A percentile compares a stretch with the other conserved stretches of the same genome.
These are phyloP conservation scores for Ibycter americanus DNA, from an alignment of 2,797 vertebrate genomes.

Conservation along the genomic window DNA sequence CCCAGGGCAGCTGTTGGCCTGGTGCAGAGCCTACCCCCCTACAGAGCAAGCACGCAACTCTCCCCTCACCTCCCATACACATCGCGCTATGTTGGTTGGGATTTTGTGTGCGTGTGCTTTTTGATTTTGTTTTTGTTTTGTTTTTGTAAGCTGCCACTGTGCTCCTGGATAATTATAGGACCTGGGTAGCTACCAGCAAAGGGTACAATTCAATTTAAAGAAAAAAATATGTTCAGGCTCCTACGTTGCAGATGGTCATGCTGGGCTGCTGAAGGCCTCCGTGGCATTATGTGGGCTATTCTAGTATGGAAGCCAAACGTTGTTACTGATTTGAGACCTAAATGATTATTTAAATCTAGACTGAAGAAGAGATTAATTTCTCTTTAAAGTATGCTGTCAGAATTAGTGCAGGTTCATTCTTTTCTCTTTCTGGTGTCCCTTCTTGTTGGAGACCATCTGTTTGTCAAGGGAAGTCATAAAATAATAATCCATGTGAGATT, in stretches of 20 bases:
- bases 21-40: neutral
- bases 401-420: constrained; percentile 18
- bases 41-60: accelerated
- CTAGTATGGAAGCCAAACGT: neutral
- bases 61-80: neutral
- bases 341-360: constrained; percentile 57
- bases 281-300: neutral
- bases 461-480: constrained; percentile 60
- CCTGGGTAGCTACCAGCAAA: neutral
- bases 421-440: neutral
- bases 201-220: constrained; percentile 36
- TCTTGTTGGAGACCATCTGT: constrained; percentile 63
- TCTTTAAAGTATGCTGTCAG: constrained; percentile 16
- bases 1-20: neutral
- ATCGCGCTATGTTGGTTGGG: accelerated
- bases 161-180: constrained; percentile 18
- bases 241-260: neutral
- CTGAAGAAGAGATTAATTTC: constrained; percentile 32
- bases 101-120: neutral
- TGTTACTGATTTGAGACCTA: constrained; percentile 15
- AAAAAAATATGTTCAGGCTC: constrained; percentile 30
- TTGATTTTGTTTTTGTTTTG: neutral
- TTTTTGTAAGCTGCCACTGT: neutral
- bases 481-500: constrained; percentile 56
- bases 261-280: neutral